Conservation (phyloP, 2,888 invertebrate species). For the Phengaris alcon region DNA sequence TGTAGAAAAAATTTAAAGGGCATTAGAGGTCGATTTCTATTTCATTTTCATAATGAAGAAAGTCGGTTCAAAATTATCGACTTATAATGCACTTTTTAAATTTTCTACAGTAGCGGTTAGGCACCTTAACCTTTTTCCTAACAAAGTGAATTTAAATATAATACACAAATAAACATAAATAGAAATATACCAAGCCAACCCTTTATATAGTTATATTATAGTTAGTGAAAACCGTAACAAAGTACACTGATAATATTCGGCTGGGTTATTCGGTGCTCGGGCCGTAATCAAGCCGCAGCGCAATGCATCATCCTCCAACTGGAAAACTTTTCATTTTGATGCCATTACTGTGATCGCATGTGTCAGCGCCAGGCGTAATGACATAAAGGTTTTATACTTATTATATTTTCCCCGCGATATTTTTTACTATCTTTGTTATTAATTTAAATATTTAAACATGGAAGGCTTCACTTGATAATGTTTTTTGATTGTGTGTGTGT, state of each 20-base stretch:
- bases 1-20: too few relatives aligned
- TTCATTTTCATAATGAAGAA: too few relatives aligned
- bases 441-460: background rate
- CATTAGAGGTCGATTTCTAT: too few relatives aligned
- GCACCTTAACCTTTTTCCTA: too few relatives aligned
- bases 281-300: constrained; percentile 34
- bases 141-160: too few relatives aligned
- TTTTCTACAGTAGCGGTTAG: too few relatives aligned
- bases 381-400: constrained; percentile 5
- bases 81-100: too few relatives aligned
- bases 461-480: background rate
- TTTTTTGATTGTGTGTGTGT: too few relatives aligned
- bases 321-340: constrained; percentile 54
- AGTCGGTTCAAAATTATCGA: too few relatives aligned
- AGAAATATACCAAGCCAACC: too few relatives aligned
- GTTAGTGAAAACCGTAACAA: constrained; percentile 3
- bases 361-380: constrained; percentile 51
- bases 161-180: background rate
- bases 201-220: background rate
- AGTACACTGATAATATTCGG: background rate
- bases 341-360: constrained; percentile 56
- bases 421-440: constrained; percentile 11
- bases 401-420: background rate
- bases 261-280: background rate
- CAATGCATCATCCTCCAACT: constrained; percentile 55